These are phyloP conservation scores for Reticulitermes speratus DNA, from an alignment of 1,140 invertebrate species.

Conservation along the genomic window DNA sequence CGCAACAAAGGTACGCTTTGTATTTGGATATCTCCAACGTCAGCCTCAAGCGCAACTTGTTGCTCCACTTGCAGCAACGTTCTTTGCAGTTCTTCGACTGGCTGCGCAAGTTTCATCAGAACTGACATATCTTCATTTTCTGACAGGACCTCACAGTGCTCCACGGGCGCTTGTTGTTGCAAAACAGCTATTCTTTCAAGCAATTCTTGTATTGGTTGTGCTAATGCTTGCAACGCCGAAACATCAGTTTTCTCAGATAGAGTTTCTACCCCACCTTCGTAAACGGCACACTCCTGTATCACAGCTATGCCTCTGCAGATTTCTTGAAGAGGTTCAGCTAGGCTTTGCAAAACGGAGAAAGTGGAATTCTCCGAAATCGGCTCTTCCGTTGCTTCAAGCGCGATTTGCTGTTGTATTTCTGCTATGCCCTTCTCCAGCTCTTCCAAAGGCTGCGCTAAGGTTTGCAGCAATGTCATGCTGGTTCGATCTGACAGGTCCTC, in stretches of 20 bases:
- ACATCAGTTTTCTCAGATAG: background rate
- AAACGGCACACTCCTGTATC: slow-evolving; percentile 40
- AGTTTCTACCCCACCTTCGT: slow-evolving; percentile 20
- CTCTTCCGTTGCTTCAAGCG: slow-evolving; percentile 38
- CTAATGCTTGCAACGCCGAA: slow-evolving; percentile 17
- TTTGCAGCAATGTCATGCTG: slow-evolving; percentile 34
- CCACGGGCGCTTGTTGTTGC: background rate
- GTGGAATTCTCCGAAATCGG: slow-evolving; percentile 43
- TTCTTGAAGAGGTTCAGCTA: slow-evolving; percentile 50
- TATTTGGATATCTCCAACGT: background rate
- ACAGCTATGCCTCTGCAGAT: slow-evolving; percentile 40
- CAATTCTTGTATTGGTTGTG: slow-evolving; percentile 16
- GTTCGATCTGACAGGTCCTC: slow-evolving; percentile 46
- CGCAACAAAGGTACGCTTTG: background rate
- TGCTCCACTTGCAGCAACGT: slow-evolving; percentile 22
- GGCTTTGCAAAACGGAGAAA: slow-evolving; percentile 47
- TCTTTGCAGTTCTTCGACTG: slow-evolving; percentile 21
- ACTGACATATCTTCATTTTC: slow-evolving; percentile 13
- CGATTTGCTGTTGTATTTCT: slow-evolving; percentile 17
- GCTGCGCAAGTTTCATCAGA: slow-evolving; percentile 24
- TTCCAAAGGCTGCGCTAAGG: slow-evolving; percentile 43
- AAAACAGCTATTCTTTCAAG: background rate
- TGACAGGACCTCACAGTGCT: background rate
- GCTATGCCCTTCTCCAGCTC: slow-evolving; percentile 50
- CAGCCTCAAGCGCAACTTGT: slow-evolving; percentile 35